phyloP scores from a whole-genome alignment of 2,888 invertebrate genomes.

The Trachelus stipa region DNA sequence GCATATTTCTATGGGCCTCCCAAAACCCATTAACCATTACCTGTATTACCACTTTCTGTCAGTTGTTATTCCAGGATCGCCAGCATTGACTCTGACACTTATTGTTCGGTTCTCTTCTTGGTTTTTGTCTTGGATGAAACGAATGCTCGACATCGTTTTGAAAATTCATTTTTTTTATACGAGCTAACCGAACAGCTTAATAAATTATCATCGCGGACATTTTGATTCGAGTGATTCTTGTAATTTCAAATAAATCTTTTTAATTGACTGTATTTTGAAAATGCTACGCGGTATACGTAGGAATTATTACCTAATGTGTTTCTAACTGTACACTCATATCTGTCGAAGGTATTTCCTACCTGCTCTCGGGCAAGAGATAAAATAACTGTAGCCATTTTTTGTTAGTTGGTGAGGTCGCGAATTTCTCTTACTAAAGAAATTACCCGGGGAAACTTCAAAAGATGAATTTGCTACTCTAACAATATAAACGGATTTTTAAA shows the following conservation, averaged over 20 bases:
- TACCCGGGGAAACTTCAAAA: background rate
- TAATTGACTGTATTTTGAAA: constrained; percentile 26
- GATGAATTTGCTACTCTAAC: background rate
- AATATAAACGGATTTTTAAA: background rate
- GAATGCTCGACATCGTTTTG: constrained; percentile 3
- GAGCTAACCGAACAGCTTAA: background rate
- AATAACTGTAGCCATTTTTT: background rate
- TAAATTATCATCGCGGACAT: background rate
- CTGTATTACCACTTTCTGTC: background rate
- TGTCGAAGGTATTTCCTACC: constrained; percentile 37
- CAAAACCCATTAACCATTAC: background rate
- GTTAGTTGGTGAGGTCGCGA: background rate
- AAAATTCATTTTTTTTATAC: constrained; percentile 1
- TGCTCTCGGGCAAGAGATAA: constrained; percentile 15
- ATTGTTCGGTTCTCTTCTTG: background rate
- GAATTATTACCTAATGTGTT: constrained; percentile 40
- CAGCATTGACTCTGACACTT: background rate
- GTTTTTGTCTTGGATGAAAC: background rate
- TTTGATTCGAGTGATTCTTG: background rate
- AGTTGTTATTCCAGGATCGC: background rate
- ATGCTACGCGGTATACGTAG: constrained; percentile 44
- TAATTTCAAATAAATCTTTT: background rate
- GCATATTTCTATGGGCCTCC: background rate
- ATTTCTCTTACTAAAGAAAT: background rate
- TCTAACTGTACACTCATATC: constrained; percentile 49